Conservation (phyloP, 2,113 vertebrate species). For the Aptenodytes patagonicus region DNA sequence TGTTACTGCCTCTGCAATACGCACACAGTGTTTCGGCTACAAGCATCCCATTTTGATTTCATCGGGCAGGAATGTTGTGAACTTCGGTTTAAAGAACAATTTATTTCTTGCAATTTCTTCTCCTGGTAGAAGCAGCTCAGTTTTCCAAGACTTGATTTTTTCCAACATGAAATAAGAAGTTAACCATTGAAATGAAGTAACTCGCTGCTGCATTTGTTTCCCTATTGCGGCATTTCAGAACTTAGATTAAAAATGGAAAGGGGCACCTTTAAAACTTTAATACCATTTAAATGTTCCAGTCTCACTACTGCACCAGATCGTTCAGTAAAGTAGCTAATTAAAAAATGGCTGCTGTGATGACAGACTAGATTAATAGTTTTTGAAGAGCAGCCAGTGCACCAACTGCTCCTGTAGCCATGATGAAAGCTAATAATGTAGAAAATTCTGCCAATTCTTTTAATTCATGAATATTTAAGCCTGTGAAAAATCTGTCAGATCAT, state of each 20-base stretch:
- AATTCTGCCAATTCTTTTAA: slow-evolving; percentile 82
- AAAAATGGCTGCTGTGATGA: slow-evolving; percentile 79
- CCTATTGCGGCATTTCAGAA: background rate
- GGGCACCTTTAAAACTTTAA: slow-evolving; percentile 53
- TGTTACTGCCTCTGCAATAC: background rate
- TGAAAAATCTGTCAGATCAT: slow-evolving; percentile 81
- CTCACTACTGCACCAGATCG: slow-evolving; percentile 49
- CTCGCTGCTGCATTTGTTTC: background rate
- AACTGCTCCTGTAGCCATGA: slow-evolving; percentile 77
- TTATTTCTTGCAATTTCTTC: background rate
- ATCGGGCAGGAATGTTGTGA: background rate
- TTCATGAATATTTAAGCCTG: slow-evolving; percentile 83
- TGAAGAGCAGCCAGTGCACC: slow-evolving; percentile 77
- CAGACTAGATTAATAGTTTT: slow-evolving; percentile 78
- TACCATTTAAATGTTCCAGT: slow-evolving; percentile 26
- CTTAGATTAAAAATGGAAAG: slow-evolving; percentile 5
- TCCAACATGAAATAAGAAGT: background rate
- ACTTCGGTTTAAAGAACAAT: background rate
- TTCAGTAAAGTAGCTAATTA: slow-evolving; percentile 71
- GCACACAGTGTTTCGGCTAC: accelerated
- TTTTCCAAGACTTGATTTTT: background rate
- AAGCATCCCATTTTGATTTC: background rate
- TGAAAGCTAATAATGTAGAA: slow-evolving; percentile 80
- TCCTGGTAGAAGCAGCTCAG: background rate
- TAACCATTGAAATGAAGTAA: background rate